Percentiles rank a stretch among this genome's conserved stretches.
Conservation (phyloP, 2,797 vertebrate species). For the Anniella stebbinsi region DNA sequence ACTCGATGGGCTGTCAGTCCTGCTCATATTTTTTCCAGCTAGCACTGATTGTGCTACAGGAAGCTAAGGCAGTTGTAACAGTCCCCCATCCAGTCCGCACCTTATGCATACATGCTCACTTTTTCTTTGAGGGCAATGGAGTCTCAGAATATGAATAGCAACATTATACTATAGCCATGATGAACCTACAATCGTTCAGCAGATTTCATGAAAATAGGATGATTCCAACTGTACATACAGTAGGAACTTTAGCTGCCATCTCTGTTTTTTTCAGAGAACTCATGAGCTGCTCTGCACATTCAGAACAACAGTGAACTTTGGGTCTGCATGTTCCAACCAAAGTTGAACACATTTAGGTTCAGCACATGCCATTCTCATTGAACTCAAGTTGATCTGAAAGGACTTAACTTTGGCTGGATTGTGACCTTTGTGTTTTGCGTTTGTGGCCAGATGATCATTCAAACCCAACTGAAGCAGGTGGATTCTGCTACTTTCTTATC, state of each 20-base stretch:
- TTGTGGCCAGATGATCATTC: neutral
- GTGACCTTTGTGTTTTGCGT: neutral
- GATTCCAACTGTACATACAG: neutral
- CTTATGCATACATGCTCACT: neutral
- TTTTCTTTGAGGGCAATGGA: neutral
- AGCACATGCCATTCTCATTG: neutral
- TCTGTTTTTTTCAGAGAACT: neutral
- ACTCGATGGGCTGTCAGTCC: neutral
- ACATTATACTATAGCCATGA: neutral
- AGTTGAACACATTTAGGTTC: neutral
- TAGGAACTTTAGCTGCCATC: neutral
- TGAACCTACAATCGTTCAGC: neutral
- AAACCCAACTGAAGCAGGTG: neutral
- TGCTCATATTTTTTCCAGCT: neutral
- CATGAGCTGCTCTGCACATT: neutral
- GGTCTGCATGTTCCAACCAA: neutral
- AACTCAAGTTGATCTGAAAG: neutral
- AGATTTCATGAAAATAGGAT: neutral
- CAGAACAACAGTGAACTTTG: neutral
- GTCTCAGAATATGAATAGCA: neutral
- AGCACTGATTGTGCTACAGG: neutral
- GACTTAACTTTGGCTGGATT: neutral
- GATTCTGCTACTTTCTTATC: neutral
- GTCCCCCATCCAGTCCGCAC: neutral
- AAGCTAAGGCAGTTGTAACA: neutral